These are phyloP conservation scores for Ischnura elegans DNA, from an alignment of 2,888 invertebrate genomes.

Conservation along the genomic window DNA sequence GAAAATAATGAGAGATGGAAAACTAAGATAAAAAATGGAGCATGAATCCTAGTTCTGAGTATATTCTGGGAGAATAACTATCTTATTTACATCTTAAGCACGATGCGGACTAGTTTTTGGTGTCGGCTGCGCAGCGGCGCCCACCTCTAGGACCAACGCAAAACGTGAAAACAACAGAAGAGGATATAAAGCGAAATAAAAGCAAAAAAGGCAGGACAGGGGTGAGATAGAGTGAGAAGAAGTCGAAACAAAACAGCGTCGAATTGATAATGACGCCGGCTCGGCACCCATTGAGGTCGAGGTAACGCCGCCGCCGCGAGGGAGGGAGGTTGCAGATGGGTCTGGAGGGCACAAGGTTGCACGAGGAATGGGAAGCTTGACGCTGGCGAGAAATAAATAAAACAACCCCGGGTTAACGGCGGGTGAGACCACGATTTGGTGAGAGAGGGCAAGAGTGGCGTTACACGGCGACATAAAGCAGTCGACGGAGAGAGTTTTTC, in stretches of 20 bases:
- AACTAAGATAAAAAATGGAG: too few relatives aligned
- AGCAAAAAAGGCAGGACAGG: too few relatives aligned
- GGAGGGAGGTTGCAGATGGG: too few relatives aligned
- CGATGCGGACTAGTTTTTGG: too few relatives aligned
- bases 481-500: slow-evolving; percentile 11
- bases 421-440: not conserved
- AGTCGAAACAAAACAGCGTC: not conserved
- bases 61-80: too few relatives aligned
- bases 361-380: not conserved
- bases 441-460: slow-evolving; percentile 18
- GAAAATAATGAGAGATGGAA: too few relatives aligned
- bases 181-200: not conserved
- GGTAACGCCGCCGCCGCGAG: not conserved
- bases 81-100: too few relatives aligned
- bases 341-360: not conserved
- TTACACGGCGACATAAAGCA: slow-evolving; percentile 40
- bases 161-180: slow-evolving; percentile 2
- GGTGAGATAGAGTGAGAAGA: not conserved
- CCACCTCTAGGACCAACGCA: too few relatives aligned
- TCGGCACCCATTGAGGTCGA: not conserved
- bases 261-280: slow-evolving; percentile 48
- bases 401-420: not conserved
- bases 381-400: not conserved
- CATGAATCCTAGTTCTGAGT: too few relatives aligned
- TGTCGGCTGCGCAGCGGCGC: not conserved